phyloP scores from a whole-genome alignment of 2,888 invertebrate genomes.

The Drosophila meridiana region DNA sequence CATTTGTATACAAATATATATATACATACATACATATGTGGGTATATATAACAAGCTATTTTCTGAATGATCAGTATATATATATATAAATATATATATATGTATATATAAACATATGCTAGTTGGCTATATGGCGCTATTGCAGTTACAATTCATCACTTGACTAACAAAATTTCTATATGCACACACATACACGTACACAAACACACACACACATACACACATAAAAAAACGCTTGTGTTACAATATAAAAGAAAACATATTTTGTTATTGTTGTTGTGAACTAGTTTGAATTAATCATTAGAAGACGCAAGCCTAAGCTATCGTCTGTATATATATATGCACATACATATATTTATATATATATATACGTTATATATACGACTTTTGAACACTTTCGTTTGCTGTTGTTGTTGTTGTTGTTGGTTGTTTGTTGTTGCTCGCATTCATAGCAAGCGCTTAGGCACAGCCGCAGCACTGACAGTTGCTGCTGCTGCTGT shows the following conservation, averaged over 20 bases:
- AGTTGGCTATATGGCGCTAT: conserved; percentile 40
- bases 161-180: conserved; percentile 39
- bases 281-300: conserved; percentile 30
- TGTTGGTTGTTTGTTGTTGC: conserved; percentile 15
- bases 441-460: conserved; percentile 23
- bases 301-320: conserved; percentile 44
- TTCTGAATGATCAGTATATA: conserved; percentile 5
- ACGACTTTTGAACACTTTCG: conserved; percentile 75
- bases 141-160: conserved; percentile 32
- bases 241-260: conserved; percentile 35
- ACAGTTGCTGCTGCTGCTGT: not conserved
- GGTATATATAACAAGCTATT: conserved; percentile 14
- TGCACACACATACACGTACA: conserved; percentile 13
- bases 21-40: conserved; percentile 8
- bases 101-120: not conserved
- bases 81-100: not conserved
- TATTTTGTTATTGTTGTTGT: conserved; percentile 22
- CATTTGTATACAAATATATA: conserved; percentile 14
- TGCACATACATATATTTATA: conserved; percentile 34
- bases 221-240: conserved; percentile 6
- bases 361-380: conserved; percentile 43
- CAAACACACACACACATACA: not conserved
- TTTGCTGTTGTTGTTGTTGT: conserved; percentile 47
- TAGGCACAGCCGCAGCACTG: not conserved
- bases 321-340: conserved; percentile 41